Evolutionary conservation across 2,888 invertebrate species (phyloP).

Genomic region (Nasonia oneida): DNA sequence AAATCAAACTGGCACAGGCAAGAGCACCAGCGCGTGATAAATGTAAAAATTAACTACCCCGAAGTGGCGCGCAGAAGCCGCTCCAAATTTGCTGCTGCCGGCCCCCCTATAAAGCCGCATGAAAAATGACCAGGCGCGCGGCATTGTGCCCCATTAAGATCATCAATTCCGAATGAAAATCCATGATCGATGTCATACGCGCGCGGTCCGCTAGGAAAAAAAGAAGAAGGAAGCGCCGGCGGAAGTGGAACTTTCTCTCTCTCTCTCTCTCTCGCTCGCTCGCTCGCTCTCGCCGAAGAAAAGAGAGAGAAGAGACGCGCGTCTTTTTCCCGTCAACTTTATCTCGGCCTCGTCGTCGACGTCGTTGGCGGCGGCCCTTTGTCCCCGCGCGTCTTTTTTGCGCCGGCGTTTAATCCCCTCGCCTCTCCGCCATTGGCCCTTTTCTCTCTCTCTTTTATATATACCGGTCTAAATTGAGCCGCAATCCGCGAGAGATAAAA

Average conservation of each 20-base stretch:
- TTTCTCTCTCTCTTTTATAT: background rate
- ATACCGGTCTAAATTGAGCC: conserved; percentile 66
- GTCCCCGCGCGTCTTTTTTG: conserved; percentile 13
- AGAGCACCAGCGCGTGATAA: conserved; percentile 29
- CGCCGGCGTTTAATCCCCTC: conserved; percentile 15
- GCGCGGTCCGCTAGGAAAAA: background rate
- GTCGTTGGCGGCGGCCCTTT: background rate
- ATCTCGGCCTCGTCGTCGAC: background rate
- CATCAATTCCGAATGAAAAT: conserved; percentile 54
- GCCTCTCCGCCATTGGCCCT: conserved; percentile 1
- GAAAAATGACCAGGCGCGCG: conserved; percentile 32
- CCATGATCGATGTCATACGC: conserved; percentile 46
- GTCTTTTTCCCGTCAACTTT: conserved; percentile 46
- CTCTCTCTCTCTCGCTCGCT: background rate
- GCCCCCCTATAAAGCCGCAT: background rate
- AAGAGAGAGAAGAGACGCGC: background rate
- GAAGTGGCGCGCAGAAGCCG: background rate
- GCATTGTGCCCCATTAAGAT: conserved; percentile 37
- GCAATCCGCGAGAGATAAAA: conserved; percentile 68
- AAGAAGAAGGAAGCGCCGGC: conserved; percentile 1
- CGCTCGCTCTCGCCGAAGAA: background rate
- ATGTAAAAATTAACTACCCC: conserved; percentile 47
- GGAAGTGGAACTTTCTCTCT: background rate
- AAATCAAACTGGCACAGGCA: conserved; percentile 5
- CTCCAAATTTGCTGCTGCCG: conserved; percentile 27